A percentile compares a stretch with the other conserved stretches of the same genome.
These are phyloP conservation scores for Ataeniobius toweri DNA, from an alignment of 2,797 vertebrate genomes.

Conservation along the genomic window DNA sequence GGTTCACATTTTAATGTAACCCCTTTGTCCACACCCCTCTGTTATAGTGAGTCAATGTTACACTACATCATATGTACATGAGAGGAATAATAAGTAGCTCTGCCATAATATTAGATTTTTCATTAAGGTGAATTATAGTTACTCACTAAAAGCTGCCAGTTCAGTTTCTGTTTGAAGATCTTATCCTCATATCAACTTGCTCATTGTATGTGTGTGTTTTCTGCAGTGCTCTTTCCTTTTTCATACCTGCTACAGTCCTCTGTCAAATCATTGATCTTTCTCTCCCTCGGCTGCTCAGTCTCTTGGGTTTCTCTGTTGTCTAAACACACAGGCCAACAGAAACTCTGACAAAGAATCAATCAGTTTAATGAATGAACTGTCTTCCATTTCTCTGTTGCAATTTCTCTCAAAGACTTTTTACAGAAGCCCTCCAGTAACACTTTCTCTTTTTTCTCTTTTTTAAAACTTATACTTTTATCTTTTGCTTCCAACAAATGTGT, in stretches of 20 bases:
- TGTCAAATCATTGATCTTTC: constrained; percentile 62
- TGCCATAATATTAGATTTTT: neutral
- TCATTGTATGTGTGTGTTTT: constrained; percentile 27
- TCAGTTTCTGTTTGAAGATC: neutral
- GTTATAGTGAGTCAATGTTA: neutral
- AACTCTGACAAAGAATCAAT: constrained; percentile 66
- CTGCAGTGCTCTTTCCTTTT: constrained; percentile 13
- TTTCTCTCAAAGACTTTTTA: constrained; percentile 38
- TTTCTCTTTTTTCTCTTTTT: constrained; percentile 7
- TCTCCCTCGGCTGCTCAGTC: constrained; percentile 31
- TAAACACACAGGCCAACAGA: constrained; percentile 54
- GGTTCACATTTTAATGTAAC: too few relatives aligned
- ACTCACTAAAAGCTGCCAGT: constrained; percentile 7
- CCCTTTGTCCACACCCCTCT: too few relatives aligned
- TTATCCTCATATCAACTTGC: neutral
- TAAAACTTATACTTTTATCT: neutral
- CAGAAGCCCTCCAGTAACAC: neutral
- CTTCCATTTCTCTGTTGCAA: constrained; percentile 25
- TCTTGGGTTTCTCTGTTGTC: constrained; percentile 54
- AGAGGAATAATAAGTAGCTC: neutral
- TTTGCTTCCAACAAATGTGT: neutral
- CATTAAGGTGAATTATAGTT: neutral
- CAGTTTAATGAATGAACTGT: constrained; percentile 64
- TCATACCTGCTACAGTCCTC: constrained; percentile 34
- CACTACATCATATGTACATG: neutral